These are phyloP conservation scores for Cebidichthys violaceus DNA, from an alignment of 2,113 vertebrate genomes.

Conservation along the genomic window DNA sequence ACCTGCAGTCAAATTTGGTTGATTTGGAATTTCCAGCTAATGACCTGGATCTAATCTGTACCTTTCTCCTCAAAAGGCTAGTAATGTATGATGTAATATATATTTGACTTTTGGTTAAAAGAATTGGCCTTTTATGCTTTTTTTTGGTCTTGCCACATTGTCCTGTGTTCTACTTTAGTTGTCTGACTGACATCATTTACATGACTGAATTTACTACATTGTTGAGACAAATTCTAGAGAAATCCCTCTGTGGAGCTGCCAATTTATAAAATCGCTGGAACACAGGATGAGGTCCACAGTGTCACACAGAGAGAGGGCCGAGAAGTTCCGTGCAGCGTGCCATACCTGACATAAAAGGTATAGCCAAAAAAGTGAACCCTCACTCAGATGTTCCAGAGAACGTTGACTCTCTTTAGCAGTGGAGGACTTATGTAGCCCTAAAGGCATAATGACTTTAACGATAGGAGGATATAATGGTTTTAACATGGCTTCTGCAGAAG, in stretches of 20 bases:
- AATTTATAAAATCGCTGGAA: background rate
- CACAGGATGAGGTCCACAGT: background rate
- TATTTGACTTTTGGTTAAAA: background rate
- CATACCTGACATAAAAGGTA: conserved; percentile 50
- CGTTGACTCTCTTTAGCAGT: conserved; percentile 47
- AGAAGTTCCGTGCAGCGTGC: conserved; percentile 22
- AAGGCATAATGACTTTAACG: conserved; percentile 77
- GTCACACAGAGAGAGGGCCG: conserved; percentile 37
- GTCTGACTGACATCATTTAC: background rate
- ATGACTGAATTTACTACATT: background rate
- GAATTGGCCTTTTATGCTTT: background rate
- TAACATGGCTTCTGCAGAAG: conserved; percentile 75
- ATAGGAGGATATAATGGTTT: conserved; percentile 79
- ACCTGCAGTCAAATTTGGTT: background rate
- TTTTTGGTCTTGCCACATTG: background rate
- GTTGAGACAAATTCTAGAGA: background rate
- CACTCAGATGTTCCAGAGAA: conserved; percentile 59
- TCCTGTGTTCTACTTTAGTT: background rate
- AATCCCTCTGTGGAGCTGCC: background rate
- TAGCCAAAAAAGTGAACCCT: conserved; percentile 54
- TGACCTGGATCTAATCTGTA: background rate
- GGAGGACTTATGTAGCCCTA: conserved; percentile 62
- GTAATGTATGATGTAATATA: background rate
- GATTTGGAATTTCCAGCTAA: background rate
- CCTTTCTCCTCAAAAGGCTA: background rate